These are phyloP conservation scores for Eufriesea mexicana DNA, from an alignment of 1,140 invertebrate genomes.

Conservation along the genomic window DNA sequence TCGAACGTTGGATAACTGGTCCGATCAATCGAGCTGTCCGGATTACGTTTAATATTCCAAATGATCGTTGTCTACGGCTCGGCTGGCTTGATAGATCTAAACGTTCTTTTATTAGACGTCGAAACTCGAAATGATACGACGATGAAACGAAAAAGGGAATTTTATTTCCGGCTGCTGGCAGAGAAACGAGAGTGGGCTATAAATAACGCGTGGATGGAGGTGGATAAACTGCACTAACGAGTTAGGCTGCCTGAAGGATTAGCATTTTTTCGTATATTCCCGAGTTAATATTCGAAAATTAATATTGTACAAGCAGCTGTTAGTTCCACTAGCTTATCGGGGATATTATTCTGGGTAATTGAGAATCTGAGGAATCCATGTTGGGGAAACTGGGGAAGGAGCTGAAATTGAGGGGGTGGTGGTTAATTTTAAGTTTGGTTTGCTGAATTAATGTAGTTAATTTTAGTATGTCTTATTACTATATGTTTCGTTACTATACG, in stretches of 20 bases:
- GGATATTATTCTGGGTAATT: not conserved
- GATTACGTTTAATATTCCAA: slow-evolving; percentile 7
- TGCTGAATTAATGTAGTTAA: no score
- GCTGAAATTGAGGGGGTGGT: no score
- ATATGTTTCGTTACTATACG: no score
- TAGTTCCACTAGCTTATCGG: not conserved
- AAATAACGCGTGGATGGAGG: not conserved
- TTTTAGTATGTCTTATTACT: no score
- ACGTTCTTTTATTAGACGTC: not conserved
- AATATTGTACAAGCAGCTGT: not conserved
- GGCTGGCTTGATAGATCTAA: not conserved
- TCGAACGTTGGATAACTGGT: not conserved
- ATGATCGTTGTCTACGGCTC: not conserved
- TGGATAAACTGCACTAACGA: not conserved
- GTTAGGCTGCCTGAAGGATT: not conserved
- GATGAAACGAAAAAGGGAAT: not conserved
- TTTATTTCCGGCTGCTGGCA: not conserved
- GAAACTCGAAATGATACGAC: not conserved
- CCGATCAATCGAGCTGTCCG: slow-evolving; percentile 24
- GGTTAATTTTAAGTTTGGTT: no score
- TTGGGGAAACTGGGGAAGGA: no score
- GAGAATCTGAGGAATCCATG: no score
- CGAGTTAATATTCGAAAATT: not conserved
- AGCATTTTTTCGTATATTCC: not conserved
- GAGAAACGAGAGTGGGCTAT: not conserved